phyloP scores from a whole-genome alignment of 1,140 invertebrate genomes.

The Heliothis subflexa region DNA sequence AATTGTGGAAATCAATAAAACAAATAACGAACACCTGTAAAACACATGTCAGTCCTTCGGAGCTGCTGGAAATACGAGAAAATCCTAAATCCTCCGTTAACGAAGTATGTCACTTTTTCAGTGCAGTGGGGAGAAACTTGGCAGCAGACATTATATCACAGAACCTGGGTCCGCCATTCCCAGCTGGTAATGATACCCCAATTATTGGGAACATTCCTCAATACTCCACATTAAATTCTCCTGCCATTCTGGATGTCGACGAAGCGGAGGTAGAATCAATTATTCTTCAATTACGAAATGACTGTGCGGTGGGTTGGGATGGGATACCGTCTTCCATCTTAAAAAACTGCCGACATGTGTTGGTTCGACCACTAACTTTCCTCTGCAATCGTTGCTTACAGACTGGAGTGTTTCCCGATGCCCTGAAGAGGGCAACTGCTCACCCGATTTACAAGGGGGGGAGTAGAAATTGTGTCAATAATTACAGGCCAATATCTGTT shows the following conservation, averaged over 20 bases:
- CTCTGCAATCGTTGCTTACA: slow-evolving; percentile 9
- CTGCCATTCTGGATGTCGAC: not conserved
- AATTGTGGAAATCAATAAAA: not conserved
- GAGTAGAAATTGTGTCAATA: too few relatives aligned
- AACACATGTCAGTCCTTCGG: not conserved
- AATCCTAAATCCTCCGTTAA: not conserved
- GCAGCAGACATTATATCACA: not conserved
- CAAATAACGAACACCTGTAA: not conserved
- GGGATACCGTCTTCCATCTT: not conserved
- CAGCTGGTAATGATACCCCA: too few relatives aligned
- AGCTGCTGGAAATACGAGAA: not conserved
- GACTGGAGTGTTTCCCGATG: slow-evolving; percentile 39
- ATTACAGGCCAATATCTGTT: too few relatives aligned
- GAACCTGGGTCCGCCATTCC: too few relatives aligned
- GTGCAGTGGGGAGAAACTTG: not conserved
- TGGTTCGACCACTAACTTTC: slow-evolving; percentile 7
- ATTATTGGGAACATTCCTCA: too few relatives aligned
- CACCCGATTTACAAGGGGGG: slow-evolving; percentile 8
- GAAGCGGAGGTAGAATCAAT: not conserved
- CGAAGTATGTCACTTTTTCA: not conserved
- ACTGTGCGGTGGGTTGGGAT: slow-evolving; percentile 2
- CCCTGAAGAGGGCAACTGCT: slow-evolving; percentile 34
- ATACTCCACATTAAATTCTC: too few relatives aligned
- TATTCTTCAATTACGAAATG: slow-evolving; percentile 2
- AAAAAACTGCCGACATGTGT: not conserved